Evolutionary conservation across 2,888 invertebrate genomes (phyloP), one percentile per base, ranked within the genome.

Genomic region (Protonemura montana): DNA sequence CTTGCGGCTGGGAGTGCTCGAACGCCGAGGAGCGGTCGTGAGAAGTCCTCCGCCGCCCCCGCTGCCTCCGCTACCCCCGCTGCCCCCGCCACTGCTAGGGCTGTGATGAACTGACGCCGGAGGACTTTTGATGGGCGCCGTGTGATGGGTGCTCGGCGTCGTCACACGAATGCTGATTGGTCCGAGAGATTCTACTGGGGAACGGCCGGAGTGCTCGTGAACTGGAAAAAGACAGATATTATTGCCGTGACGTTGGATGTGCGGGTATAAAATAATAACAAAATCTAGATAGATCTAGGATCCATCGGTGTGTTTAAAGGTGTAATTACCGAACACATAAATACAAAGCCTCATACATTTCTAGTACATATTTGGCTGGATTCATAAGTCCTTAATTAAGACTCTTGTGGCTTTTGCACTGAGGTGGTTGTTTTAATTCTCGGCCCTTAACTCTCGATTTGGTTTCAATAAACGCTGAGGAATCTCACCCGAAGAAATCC

Each of bases 11-110:
- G 29, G n/a, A 27, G 88, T 42, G 27, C 83, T 29, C 0, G 87
- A 81, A 35, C 83, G 80, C 3, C 87, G 85, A 77, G 87, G 84
- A 0, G 85, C 86, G 13, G 86, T 87, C 41, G 87, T 87, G 16
- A 86, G 86, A 16, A 86, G 83, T 6, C 87, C 87, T 21, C 59
- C 59, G 13, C 42, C 30, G n/a, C n/a, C 2, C n/a, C n/a, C n/a
- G n/a, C n/a, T n/a, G n/a, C n/a, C n/a, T n/a, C n/a, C n/a, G 27
- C 30, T n/a, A 13, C 41, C 82, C 28, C 82, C 82, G 30, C 28
- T 77, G 80, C 21, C 80, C 88, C 76, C 86, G 87, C 86, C 92
- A 89, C 87, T 92, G 92, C 88, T 92, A 92, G 88, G 88, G 87
- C 86, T 88, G 88, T 85, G 86, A 89, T 88, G 87, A 91, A 1